Base-by-base conservation (phyloP, 2,797 vertebrate species). In the Morus bassanus region DNA sequence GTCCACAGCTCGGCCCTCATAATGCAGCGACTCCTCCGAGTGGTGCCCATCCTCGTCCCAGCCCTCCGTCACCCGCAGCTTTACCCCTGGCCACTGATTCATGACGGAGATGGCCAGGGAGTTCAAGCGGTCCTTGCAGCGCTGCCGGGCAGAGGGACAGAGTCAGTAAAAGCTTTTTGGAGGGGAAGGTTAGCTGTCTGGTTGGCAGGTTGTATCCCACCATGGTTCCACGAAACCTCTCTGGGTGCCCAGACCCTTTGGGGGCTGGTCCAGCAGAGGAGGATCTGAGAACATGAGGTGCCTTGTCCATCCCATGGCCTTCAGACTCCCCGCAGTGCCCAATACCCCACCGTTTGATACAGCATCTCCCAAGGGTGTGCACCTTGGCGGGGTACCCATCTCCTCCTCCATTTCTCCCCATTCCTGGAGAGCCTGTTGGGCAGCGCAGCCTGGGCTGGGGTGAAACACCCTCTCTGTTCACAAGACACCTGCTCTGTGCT, bases 31-130 rank as follows among this genome's bases (percentile, higher is more conserved):
- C 97, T 99, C 99, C 72, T 99, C 99, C 0, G 99, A 99, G 91
- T 99, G 99, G 96, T 99, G 99, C 19, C 99, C 99, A 0, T 99
- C 99, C 93, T 99, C 99, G 10, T 99, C 99, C 99, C 99, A 99
- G 97, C 99, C 99, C 96, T 99, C 99, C 0, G 99, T 99, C 97
- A 99, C 99, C 41, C 99, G 98, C 96, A 99, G 98, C 98, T 99
- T 99, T 95, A 99, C 98, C 3, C 99, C 99, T 0, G 99, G 99
- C 99, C 99, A 99, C 98, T 99, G 99, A 98, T 99, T 99, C 99
- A 99, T 99, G 94, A 99, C 99, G 0, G 99, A 99, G 97, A 99
- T 99, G 95, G 99, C 99, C 98, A 99, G 97, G 6, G 99, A 99
- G 97, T 99, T 99, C 91, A 99, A 97, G 96, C 99, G 99, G 97